A percentile compares a stretch with the other conserved stretches of the same genome.
phyloP scores from a whole-genome alignment of 1,140 invertebrate genomes.

The Sweltsa coloradensis region DNA sequence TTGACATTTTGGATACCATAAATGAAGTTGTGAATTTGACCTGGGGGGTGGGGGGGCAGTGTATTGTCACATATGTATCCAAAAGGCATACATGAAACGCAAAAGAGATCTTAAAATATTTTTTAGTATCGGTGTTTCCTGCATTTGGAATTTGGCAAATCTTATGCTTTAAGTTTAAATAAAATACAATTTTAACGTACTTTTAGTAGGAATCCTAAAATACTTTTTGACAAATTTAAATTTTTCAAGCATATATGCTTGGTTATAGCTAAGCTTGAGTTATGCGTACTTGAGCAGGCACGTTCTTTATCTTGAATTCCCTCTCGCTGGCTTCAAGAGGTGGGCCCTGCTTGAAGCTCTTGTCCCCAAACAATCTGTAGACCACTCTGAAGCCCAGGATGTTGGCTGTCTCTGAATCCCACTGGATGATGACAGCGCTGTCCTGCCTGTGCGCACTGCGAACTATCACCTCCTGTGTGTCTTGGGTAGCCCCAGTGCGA shows the following conservation, averaged over 20 bases:
- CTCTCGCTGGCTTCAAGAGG: conserved; percentile 74
- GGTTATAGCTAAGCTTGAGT: neutral
- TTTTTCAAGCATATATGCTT: neutral
- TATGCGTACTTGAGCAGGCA: conserved; percentile 68
- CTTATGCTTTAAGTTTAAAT: neutral
- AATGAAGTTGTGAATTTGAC: too few species aligned
- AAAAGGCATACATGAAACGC: too few species aligned
- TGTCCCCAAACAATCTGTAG: conserved; percentile 79
- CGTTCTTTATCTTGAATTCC: conserved; percentile 85
- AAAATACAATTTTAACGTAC: too few species aligned
- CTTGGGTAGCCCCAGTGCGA: neutral
- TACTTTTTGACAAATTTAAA: too few species aligned
- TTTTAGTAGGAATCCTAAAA: too few species aligned
- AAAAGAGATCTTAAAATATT: too few species aligned
- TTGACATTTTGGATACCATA: too few species aligned
- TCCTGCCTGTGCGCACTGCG: conserved; percentile 75
- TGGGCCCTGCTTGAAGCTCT: conserved; percentile 77
- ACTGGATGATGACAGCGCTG: conserved; percentile 79
- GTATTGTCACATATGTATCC: too few species aligned
- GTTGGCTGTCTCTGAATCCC: conserved; percentile 75
- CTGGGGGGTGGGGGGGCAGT: too few species aligned
- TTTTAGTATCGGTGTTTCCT: too few species aligned
- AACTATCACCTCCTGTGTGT: conserved; percentile 56
- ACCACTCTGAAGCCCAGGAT: conserved; percentile 80
- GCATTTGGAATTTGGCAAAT: conserved; percentile 2